Conservation (phyloP, 1,140 invertebrate species). For the Brachionus koreanus region DNA sequence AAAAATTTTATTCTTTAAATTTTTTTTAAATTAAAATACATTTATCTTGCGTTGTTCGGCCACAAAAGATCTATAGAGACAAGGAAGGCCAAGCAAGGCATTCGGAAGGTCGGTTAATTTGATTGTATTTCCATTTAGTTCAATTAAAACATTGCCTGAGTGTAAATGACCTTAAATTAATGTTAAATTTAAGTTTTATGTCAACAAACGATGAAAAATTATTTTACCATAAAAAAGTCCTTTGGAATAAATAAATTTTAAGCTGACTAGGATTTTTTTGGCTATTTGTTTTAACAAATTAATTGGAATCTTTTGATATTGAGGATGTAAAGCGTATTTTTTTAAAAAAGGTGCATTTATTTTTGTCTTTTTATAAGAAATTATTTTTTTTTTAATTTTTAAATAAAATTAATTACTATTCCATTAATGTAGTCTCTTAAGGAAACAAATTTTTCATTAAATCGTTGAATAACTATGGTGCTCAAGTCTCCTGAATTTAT, state of each 20-base stretch:
- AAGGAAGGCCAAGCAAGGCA: constrained; percentile 72
- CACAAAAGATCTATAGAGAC: constrained; percentile 72
- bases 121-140: constrained; percentile 64
- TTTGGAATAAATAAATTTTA: constrained; percentile 78
- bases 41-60: constrained; percentile 72
- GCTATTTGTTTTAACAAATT: constrained; percentile 73
- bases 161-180: constrained; percentile 72
- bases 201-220: neutral
- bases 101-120: constrained; percentile 79
- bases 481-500: constrained; percentile 74
- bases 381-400: neutral
- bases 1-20: neutral
- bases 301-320: constrained; percentile 67
- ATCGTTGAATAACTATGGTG: constrained; percentile 70
- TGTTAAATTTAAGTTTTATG: neutral
- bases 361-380: constrained; percentile 63
- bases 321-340: constrained; percentile 79
- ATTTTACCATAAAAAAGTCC: constrained; percentile 66
- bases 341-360: constrained; percentile 73
- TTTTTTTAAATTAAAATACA: constrained; percentile 48
- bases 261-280: constrained; percentile 69
- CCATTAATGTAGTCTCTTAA: constrained; percentile 71
- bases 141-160: constrained; percentile 75
- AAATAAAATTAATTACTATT: constrained; percentile 34
- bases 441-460: constrained; percentile 68